Percentiles rank a stretch among this genome's conserved stretches.
Evolutionary conservation across 1,140 invertebrate genomes (phyloP).

Genomic region (Pseudobourletiella spinata): DNA sequence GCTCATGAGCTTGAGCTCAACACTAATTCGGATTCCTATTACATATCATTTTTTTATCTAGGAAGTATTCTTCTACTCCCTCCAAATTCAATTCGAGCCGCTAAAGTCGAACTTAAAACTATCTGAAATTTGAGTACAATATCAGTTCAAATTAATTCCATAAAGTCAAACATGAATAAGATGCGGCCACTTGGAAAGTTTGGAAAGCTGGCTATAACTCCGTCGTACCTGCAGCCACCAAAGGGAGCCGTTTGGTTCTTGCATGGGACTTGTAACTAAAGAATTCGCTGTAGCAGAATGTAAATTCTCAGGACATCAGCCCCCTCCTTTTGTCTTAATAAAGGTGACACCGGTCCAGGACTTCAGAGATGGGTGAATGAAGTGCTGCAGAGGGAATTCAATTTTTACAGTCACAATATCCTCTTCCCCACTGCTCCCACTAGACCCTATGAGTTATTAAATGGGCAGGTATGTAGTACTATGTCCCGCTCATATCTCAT

Average conservation of each 20-base stretch:
- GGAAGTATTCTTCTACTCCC: background rate
- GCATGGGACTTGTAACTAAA: slow-evolving; percentile 23
- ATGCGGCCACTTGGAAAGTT: background rate
- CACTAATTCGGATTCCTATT: no score
- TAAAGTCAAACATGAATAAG: background rate
- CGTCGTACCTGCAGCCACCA: background rate
- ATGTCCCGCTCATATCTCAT: no score
- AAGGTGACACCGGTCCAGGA: slow-evolving; percentile 54
- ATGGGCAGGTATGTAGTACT: slow-evolving; percentile 44
- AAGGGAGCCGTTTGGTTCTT: slow-evolving; percentile 26
- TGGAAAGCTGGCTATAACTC: background rate
- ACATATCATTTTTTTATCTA: background rate
- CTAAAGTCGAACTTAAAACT: no score
- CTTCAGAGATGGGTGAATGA: slow-evolving; percentile 55
- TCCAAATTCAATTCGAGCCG: no score
- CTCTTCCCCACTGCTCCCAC: slow-evolving; percentile 60
- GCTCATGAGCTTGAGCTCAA: no score
- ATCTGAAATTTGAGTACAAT: no score
- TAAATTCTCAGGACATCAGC: background rate
- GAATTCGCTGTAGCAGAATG: background rate
- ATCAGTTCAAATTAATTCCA: background rate
- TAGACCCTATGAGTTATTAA: slow-evolving; percentile 54
- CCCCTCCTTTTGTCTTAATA: no score
- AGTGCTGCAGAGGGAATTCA: slow-evolving; percentile 49
- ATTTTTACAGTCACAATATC: slow-evolving; percentile 58